Conservation (phyloP, 2,888 invertebrate species). For the Odontocolon sp. region DNA sequence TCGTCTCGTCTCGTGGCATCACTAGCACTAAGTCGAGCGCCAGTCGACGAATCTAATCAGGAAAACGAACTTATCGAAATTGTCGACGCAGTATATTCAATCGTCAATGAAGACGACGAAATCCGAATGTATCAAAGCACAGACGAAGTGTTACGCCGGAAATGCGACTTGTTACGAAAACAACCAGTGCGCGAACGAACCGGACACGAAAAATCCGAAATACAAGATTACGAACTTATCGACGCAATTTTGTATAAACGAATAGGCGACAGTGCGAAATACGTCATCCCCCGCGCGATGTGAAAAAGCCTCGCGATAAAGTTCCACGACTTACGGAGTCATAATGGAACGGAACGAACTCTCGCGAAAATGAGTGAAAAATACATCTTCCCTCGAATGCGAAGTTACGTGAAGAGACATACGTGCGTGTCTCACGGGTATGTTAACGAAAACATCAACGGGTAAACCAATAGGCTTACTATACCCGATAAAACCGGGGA, state of each 20-base stretch:
- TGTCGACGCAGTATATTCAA: background rate
- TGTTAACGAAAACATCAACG: background rate
- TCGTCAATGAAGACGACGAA: background rate
- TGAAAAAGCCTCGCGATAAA: slow-evolving; percentile 27
- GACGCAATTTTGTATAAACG: background rate
- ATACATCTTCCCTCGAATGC: background rate
- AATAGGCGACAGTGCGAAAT: background rate
- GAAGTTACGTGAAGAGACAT: too few species aligned
- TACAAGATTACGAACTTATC: background rate
- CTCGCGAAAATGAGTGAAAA: background rate
- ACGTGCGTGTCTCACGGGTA: too few species aligned
- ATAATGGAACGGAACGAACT: slow-evolving; percentile 58
- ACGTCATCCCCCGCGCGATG: slow-evolving; percentile 43
- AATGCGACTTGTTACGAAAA: background rate
- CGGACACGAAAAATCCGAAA: background rate
- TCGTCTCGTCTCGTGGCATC: too few species aligned
- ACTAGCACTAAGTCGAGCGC: slow-evolving; percentile 62
- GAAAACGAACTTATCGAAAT: background rate
- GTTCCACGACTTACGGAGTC: slow-evolving; percentile 49
- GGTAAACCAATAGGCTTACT: background rate
- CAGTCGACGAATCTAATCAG: slow-evolving; percentile 15
- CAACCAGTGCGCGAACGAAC: background rate
- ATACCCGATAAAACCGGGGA: background rate
- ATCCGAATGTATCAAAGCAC: background rate
- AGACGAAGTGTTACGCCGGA: background rate